Conservation (phyloP, 2,797 vertebrate species). For the Cuniculus paca region DNA sequence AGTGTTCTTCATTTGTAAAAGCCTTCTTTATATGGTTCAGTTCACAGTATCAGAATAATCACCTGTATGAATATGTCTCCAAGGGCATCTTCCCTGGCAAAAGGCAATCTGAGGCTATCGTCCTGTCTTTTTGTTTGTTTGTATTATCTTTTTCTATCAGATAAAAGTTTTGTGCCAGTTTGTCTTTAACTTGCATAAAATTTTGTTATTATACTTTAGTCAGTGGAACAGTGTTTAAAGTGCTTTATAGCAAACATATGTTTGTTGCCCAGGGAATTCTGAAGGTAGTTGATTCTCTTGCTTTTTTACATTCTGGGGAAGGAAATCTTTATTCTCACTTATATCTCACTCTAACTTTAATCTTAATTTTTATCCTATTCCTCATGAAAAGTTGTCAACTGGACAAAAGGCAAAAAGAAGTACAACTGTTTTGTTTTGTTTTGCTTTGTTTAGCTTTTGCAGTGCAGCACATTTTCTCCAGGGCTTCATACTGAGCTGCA, state of each 20-base stretch:
- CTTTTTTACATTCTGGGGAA: neutral
- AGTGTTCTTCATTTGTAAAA: constrained; percentile 70
- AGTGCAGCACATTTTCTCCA: neutral
- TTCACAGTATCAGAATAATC: constrained; percentile 24
- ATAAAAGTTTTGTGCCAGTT: constrained; percentile 24
- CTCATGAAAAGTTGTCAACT: neutral
- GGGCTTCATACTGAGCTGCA: neutral
- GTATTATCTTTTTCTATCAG: constrained; percentile 15
- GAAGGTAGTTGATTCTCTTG: neutral
- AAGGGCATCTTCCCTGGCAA: neutral
- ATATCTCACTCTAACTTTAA: neutral
- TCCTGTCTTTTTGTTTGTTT: neutral
- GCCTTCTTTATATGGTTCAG: constrained; percentile 73
- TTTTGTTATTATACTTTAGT: neutral
- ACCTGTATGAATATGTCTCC: neutral
- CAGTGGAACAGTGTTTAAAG: neutral
- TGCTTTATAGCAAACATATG: neutral
- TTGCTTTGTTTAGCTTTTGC: neutral
- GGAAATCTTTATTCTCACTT: constrained; percentile 36
- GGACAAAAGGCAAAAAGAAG: constrained; percentile 4
- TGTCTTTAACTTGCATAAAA: constrained; percentile 30
- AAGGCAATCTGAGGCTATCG: neutral
- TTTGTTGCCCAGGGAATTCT: constrained; percentile 1
- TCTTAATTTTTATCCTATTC: neutral
- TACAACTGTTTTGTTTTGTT: neutral